phyloP scores from a whole-genome alignment of 2,113 vertebrate genomes.

The Mormoops blainvillei region DNA sequence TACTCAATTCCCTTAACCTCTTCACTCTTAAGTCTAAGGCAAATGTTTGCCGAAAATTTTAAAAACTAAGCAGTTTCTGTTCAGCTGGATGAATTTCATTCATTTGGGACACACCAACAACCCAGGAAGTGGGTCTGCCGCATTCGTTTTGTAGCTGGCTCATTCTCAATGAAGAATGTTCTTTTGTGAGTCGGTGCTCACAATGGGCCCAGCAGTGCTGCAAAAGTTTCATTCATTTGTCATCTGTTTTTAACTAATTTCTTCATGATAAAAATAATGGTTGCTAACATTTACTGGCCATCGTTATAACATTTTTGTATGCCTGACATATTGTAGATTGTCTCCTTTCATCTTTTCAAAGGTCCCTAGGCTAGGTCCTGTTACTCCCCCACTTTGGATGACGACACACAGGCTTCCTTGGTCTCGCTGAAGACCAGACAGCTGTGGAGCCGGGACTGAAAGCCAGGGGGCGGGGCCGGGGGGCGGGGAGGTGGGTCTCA shows the following conservation, averaged over 20 bases:
- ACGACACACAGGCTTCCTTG: neutral
- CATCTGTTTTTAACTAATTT: neutral
- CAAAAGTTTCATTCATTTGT: neutral
- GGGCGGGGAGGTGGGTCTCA: no score
- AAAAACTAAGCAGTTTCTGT: neutral
- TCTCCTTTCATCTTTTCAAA: neutral
- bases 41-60: slow-evolving; percentile 27
- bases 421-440: neutral
- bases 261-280: neutral
- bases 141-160: neutral
- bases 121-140: neutral
- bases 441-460: neutral
- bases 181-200: neutral
- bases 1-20: slow-evolving; percentile 31
- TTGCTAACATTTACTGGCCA: neutral
- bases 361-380: neutral
- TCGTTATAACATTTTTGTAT: neutral
- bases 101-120: neutral
- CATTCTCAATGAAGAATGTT: neutral
- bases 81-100: neutral
- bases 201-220: neutral
- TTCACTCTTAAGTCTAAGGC: slow-evolving; percentile 27
- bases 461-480: no score
- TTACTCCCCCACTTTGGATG: neutral
- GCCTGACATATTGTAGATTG: neutral